Base-by-base conservation (phyloP, 2,797 vertebrate species). In the Pangasius krempfi region DNA sequence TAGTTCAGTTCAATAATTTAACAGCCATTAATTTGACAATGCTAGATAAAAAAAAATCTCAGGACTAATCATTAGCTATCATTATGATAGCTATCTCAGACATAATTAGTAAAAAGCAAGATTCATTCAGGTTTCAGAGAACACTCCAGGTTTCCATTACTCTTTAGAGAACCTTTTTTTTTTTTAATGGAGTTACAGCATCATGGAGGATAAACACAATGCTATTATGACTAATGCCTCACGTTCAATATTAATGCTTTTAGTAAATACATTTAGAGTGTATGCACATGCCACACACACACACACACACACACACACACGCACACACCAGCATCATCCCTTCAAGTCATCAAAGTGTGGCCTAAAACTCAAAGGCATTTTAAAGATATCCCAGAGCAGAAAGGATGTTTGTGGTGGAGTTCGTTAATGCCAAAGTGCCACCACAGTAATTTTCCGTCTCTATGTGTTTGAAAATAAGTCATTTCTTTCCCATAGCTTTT, bases 391-490 rank as follows among this genome's bases (percentile, higher is more conserved):
- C 25, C 54, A 87, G 33, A 83, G 62, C 47, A 79, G 33, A 85
- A 84, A 86, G 44, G 52, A 56, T 27, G 27, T 37, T 80, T 84
- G 60, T 64, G 80, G 58, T 73, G 10, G 20, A 33, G 84, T 84
- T 68, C 84, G 88, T 89, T 84, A 90, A 88, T 90, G 89, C 90
- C 91, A 89, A 89, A 84, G 87, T 90, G 52, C 89, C 86, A 86
- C 88, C 84, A 9, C 90, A 88, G 89, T 93, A 91, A 94, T 93
- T 94, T 92, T 90, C 88, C 91, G 76, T 87, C 50, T 89, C 5
- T 47, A 91, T 91, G 91, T 93, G 90, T 92, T 94, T 90, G 90
- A 93, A 90, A 91, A 93, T 88, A 88, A 92, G 86, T 90, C 91
- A 92, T 91, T 90, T 92, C 87, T 83, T 91, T 89, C 81, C 70